Base-by-base conservation (phyloP, 2,888 invertebrate species). In the Polydrusus cervinus region DNA sequence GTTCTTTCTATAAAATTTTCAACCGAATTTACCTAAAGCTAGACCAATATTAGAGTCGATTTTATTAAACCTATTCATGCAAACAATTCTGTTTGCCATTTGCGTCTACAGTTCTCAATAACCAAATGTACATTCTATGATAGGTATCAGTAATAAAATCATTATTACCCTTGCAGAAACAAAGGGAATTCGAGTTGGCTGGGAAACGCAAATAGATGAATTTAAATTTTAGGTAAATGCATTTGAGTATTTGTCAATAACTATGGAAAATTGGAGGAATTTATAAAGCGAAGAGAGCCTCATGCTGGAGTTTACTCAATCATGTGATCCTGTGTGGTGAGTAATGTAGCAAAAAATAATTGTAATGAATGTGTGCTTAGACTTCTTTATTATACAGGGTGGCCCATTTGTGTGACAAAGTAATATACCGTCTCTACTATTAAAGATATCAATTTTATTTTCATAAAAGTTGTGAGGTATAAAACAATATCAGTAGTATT, bases 191-290 rank as follows among this genome's bases (percentile, higher is more conserved):
- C 13, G 20, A 51, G 25, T 25, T 10, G 20, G 18, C n/a, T 49
- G 7, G 49, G 18, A 25, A 51, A 20, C 3, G 20, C 18, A 25
- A 11, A 20, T 25, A 51, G n/a, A 25, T 13, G 25, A 51, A n/a
- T 51, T 51, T 51, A 51, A 51, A 51, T 51, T 51, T 51, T 51
- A 51, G 10, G 13, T 51, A 51, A 20, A 51, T 25, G 25, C 47
- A 47, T 47, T 47, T 47, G 47, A 47, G 16, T 47, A 16, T 47
- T 16, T 47, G 47, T 16, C 9, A n/a, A 16, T 47, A 47, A 9
- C 47, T 47, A 16, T 6, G 47, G 16, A 16, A n/a, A 16, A 47
- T 47, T 47, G 47, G 47, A 47, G 47, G 16, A 47, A n/a, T 47
- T 0, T n/a, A 1, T 16, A 47, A 16, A 47, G 47, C 47, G 47